phyloP scores from a whole-genome alignment of 2,888 invertebrate species.

The Pogonocherus hispidulus region DNA sequence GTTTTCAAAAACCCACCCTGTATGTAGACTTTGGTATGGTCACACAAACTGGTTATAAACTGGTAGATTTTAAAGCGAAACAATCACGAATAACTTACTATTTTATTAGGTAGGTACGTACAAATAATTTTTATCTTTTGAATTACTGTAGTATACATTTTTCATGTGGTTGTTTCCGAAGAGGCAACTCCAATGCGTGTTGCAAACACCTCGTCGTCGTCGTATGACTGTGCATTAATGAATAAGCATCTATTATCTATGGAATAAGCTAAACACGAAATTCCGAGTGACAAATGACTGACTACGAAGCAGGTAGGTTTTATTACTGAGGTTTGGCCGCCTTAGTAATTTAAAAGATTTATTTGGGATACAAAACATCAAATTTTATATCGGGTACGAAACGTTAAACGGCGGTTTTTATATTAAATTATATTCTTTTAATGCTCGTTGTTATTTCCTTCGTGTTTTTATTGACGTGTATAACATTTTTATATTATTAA shows the following conservation, averaged over 20 bases:
- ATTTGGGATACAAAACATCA: conserved; percentile 30
- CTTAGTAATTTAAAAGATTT: conserved; percentile 27
- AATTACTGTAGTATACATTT: too few relatives aligned
- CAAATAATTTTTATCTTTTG: too few relatives aligned
- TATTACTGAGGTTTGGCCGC: conserved; percentile 23
- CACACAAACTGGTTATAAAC: too few relatives aligned
- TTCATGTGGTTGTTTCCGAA: too few relatives aligned
- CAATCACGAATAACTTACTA: too few relatives aligned
- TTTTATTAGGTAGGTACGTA: too few relatives aligned
- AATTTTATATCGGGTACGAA: conserved; percentile 25
- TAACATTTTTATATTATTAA: conserved; percentile 28
- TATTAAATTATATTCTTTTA: conserved; percentile 28
- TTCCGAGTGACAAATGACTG: conserved; percentile 26
- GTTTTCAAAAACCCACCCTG: too few relatives aligned
- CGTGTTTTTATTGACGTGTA: conserved; percentile 16
- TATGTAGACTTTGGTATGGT: too few relatives aligned
- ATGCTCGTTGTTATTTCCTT: conserved; percentile 11
- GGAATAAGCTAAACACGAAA: conserved; percentile 8
- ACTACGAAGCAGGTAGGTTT: conserved; percentile 23
- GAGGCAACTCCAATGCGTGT: too few relatives aligned
- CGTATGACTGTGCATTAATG: conserved; percentile 21
- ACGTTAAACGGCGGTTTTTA: conserved; percentile 19
- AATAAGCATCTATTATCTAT: too few relatives aligned
- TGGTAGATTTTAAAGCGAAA: too few relatives aligned
- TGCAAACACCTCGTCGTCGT: too few relatives aligned